Evolutionary conservation across 2,888 invertebrate genomes (phyloP).

Genomic region (Resseliella maxima): DNA sequence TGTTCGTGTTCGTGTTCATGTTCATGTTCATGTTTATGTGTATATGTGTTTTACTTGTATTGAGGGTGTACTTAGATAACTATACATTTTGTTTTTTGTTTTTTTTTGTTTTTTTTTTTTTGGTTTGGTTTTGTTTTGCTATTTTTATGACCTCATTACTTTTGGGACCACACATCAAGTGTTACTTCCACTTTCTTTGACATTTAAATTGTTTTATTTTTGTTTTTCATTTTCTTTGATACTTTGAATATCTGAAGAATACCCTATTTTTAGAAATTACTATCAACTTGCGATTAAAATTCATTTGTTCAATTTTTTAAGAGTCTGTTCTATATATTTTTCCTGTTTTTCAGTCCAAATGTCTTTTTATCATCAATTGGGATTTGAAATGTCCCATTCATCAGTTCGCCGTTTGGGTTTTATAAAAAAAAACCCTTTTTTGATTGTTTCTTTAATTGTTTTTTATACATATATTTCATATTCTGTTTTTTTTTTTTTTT

Average conservation of each 20-base stretch:
- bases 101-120: background rate
- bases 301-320: background rate
- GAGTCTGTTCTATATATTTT: background rate
- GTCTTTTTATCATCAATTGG: background rate
- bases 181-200: too few relatives aligned
- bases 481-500: background rate
- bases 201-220: background rate
- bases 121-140: background rate
- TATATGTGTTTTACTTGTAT: background rate
- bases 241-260: background rate
- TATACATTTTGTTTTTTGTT: background rate
- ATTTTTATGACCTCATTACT: background rate
- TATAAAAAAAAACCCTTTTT: background rate
- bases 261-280: background rate
- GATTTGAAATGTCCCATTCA: background rate
- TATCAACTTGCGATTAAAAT: slow-evolving; percentile 10
- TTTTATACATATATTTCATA: background rate
- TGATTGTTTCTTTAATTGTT: background rate
- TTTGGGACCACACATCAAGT: too few relatives aligned
- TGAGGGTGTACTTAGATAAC: background rate
- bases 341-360: background rate
- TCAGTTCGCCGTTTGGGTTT: background rate
- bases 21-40: background rate
- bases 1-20: background rate
- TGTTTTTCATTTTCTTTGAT: background rate